Evolutionary conservation across 2,797 vertebrate genomes (phyloP).

Genomic region (Sebastes trivittatus): DNA sequence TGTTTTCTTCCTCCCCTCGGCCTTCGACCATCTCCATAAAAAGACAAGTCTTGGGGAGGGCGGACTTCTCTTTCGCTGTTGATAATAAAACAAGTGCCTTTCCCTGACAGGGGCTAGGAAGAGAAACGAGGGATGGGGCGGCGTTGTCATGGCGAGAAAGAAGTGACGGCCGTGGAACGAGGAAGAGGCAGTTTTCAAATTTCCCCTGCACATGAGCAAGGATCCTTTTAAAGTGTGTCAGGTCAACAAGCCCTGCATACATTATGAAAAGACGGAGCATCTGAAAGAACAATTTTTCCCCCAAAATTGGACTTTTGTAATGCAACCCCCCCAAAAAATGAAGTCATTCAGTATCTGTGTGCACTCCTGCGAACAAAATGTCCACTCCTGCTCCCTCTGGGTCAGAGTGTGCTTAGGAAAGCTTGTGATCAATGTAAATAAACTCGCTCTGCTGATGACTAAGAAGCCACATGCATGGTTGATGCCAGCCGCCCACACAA

Average conservation of each 20-base stretch:
- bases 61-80: conserved; percentile 66
- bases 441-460: conserved; percentile 37
- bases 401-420: conserved; percentile 51
- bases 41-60: conserved; percentile 72
- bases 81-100: conserved; percentile 75
- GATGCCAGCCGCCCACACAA: conserved; percentile 20
- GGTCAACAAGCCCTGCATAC: background rate
- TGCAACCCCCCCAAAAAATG: no score
- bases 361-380: conserved; percentile 20
- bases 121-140: conserved; percentile 40
- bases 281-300: background rate
- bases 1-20: conserved; percentile 19
- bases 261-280: background rate
- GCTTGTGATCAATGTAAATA: conserved; percentile 66
- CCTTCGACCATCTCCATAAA: conserved; percentile 74
- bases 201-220: background rate
- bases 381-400: conserved; percentile 29
- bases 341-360: background rate
- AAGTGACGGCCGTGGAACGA: conserved; percentile 50
- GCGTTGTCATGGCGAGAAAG: conserved; percentile 56
- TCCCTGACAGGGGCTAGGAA: conserved; percentile 38
- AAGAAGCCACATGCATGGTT: conserved; percentile 20
- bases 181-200: background rate
- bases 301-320: background rate
- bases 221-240: background rate